Percentiles rank a stretch among this genome's conserved stretches.
Conservation (phyloP, 2,113 vertebrate species). For the Ciconia boyciana region DNA sequence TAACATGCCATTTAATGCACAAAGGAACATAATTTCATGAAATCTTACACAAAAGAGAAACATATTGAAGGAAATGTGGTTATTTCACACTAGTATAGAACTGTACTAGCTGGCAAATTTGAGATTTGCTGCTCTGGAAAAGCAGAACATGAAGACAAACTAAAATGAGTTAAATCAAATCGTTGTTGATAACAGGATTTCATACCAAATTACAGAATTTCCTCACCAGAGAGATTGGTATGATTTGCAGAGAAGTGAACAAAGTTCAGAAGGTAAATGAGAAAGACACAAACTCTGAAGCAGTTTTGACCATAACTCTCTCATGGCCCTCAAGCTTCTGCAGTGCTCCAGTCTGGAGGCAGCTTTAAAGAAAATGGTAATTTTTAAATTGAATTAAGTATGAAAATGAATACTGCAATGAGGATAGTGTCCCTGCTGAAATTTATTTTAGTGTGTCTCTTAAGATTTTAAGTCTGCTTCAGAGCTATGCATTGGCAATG, state of each 20-base stretch:
- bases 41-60: not conserved
- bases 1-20: not conserved
- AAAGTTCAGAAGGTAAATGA: not conserved
- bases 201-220: not conserved
- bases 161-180: not conserved
- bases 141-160: not conserved
- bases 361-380: not conserved
- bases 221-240: not conserved
- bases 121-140: not conserved
- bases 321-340: not conserved
- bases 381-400: not conserved
- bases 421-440: not conserved
- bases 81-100: constrained; percentile 6
- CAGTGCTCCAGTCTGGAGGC: not conserved
- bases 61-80: not conserved
- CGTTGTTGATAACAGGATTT: constrained; percentile 2
- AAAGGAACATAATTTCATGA: not conserved
- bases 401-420: not conserved
- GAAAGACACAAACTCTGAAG: not conserved
- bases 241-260: not conserved
- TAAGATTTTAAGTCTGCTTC: not conserved
- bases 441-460: not conserved
- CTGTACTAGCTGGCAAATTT: not conserved
- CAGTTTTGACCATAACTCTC: not conserved
- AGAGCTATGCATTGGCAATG: not conserved